Percentiles rank a stretch among this genome's conserved stretches.
phyloP scores from a whole-genome alignment of 2,888 invertebrate species.

The Stenoptilia bipunctidactyla region DNA sequence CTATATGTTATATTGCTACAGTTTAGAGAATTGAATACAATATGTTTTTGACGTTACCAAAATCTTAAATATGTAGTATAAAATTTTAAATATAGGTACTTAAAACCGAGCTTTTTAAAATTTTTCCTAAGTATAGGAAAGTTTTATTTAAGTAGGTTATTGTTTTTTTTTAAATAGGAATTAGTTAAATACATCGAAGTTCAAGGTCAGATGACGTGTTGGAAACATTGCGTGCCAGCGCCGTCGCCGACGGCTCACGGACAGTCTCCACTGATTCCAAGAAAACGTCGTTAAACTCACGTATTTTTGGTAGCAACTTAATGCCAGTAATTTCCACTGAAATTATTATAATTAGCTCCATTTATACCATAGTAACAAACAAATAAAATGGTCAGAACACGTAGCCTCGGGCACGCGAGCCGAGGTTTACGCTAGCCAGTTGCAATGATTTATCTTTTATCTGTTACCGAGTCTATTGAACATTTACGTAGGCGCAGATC shows the following conservation, averaged over 20 bases:
- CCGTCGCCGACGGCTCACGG: conserved; percentile 38
- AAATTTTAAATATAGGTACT: too few species aligned
- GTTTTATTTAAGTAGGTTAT: too few species aligned
- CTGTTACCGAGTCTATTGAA: conserved; percentile 23
- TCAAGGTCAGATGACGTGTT: conserved; percentile 45
- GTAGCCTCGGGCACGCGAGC: conserved; percentile 30
- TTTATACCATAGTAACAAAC: conserved; percentile 68
- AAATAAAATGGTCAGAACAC: conserved; percentile 61
- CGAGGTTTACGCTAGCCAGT: conserved; percentile 26
- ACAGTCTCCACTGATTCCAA: conserved; percentile 51
- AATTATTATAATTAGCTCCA: conserved; percentile 69
- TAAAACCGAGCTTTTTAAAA: too few species aligned
- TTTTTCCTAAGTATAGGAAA: too few species aligned
- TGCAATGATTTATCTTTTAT: conserved; percentile 30
- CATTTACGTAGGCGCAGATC: conserved; percentile 2
- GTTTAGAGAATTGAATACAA: too few species aligned
- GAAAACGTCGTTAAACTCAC: conserved; percentile 69
- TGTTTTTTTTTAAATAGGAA: too few species aligned
- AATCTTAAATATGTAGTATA: too few species aligned
- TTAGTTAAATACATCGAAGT: conserved; percentile 19
- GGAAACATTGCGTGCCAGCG: conserved; percentile 25
- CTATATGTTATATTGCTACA: too few species aligned
- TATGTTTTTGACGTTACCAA: too few species aligned
- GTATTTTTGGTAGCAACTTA: conserved; percentile 71
- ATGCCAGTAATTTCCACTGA: conserved; percentile 66